These are phyloP conservation scores for Ochlodes sylvanus DNA, from an alignment of 2,888 invertebrate genomes.

Conservation along the genomic window DNA sequence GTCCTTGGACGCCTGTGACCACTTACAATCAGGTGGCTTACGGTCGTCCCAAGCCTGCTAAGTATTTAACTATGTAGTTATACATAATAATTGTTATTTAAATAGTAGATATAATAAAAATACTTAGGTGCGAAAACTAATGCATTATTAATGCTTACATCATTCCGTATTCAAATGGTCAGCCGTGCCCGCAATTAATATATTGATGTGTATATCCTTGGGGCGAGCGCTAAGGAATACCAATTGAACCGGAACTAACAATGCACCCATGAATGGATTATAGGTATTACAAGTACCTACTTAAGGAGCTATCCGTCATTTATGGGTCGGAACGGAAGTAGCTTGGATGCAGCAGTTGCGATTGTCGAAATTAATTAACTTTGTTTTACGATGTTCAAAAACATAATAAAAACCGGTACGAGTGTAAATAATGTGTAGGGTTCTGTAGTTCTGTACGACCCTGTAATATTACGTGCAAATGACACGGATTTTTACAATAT, in stretches of 20 bases:
- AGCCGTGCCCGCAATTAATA: constrained; percentile 8
- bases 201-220: constrained; percentile 27
- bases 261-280: not conserved
- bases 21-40: too few species aligned
- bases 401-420: too few species aligned
- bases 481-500: too few species aligned
- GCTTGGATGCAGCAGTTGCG: too few species aligned
- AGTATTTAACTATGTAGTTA: too few species aligned
- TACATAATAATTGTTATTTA: not conserved
- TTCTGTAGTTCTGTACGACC: too few species aligned
- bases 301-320: not conserved
- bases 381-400: too few species aligned
- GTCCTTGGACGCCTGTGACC: too few species aligned
- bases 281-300: not conserved
- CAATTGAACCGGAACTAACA: constrained; percentile 23
- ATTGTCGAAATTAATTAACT: too few species aligned
- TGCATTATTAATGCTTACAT: constrained; percentile 12
- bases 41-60: too few species aligned
- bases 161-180: constrained; percentile 8
- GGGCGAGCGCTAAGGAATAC: constrained; percentile 29
- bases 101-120: not conserved
- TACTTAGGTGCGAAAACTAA: not conserved
- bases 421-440: too few species aligned
- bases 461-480: too few species aligned
- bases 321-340: not conserved